Conservation (phyloP, 2,888 invertebrate species). For the Elaeidobius kamerunicus region DNA sequence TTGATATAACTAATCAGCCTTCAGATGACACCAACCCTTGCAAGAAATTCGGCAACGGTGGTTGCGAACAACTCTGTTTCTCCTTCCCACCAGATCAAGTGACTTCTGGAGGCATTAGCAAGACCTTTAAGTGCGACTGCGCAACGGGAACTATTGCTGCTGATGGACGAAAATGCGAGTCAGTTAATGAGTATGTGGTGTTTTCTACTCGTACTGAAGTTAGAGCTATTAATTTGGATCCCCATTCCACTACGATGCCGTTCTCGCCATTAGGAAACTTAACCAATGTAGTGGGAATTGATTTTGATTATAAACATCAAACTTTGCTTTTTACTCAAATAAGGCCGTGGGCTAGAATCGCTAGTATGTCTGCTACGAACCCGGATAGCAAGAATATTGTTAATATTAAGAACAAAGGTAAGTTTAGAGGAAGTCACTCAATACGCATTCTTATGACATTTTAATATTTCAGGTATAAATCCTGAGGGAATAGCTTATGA, state of each 20-base stretch:
- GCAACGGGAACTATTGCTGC: constrained; percentile 76
- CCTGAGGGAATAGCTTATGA: constrained; percentile 95
- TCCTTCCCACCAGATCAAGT: constrained; percentile 72
- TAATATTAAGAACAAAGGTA: constrained; percentile 51
- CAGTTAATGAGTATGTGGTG: constrained; percentile 84
- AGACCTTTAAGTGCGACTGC: constrained; percentile 81
- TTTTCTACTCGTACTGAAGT: constrained; percentile 95
- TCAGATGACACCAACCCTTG: constrained; percentile 80
- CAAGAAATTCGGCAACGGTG: constrained; percentile 69
- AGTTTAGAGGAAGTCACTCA: not conserved
- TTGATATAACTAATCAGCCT: constrained; percentile 86
- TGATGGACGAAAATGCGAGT: constrained; percentile 68
- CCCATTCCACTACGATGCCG: constrained; percentile 74
- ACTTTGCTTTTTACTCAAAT: constrained; percentile 91
- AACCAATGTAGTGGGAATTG: constrained; percentile 92
- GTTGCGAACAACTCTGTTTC: constrained; percentile 95
- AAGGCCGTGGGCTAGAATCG: constrained; percentile 85
- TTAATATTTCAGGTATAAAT: constrained; percentile 62
- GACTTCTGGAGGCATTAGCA: constrained; percentile 33
- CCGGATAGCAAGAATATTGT: constrained; percentile 63
- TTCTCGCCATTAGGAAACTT: constrained; percentile 82
- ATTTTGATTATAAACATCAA: constrained; percentile 89
- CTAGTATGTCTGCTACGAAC: constrained; percentile 70
- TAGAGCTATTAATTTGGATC: constrained; percentile 84
- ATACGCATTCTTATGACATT: not conserved